These are phyloP conservation scores for Caloenas nicobarica DNA, from an alignment of 2,113 vertebrate genomes.

Conservation along the genomic window DNA sequence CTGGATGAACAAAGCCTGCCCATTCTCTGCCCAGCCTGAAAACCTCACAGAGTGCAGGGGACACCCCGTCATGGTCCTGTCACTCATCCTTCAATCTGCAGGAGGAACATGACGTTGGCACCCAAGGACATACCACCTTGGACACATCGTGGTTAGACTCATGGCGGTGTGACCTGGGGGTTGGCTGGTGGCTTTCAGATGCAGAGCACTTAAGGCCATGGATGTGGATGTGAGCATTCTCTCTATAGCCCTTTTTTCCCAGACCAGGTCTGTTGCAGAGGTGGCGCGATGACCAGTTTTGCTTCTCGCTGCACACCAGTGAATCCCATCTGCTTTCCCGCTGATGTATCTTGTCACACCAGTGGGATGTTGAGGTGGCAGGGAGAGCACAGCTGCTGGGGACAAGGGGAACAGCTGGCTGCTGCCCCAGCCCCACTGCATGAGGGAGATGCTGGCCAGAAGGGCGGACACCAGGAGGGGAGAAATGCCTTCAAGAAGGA, in stretches of 20 bases:
- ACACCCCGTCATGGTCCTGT: rapidly evolving
- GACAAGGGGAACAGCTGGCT: neutral
- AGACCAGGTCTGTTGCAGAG: neutral
- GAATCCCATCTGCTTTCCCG: neutral
- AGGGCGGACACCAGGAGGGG: neutral
- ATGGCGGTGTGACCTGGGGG: neutral
- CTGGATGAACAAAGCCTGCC: neutral
- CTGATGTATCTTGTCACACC: rapidly evolving
- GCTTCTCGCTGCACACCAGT: neutral
- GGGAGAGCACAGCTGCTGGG: neutral
- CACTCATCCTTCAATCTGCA: neutral
- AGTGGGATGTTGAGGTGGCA: rapidly evolving
- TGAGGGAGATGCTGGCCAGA: neutral
- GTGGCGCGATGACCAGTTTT: neutral
- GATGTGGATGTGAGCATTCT: neutral
- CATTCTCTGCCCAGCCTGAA: neutral
- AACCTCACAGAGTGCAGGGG: rapidly evolving
- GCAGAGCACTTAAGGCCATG: neutral
- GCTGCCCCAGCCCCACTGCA: neutral
- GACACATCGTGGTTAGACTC: neutral
- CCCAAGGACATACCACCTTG: neutral
- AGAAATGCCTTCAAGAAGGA: neutral
- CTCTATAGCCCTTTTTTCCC: neutral
- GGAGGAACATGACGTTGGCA: neutral
- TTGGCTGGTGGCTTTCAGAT: neutral